Evolutionary conservation across 2,797 vertebrate genomes (phyloP), one percentile per base, ranked within the genome.

Genomic region (Gambelia wislizenii): DNA sequence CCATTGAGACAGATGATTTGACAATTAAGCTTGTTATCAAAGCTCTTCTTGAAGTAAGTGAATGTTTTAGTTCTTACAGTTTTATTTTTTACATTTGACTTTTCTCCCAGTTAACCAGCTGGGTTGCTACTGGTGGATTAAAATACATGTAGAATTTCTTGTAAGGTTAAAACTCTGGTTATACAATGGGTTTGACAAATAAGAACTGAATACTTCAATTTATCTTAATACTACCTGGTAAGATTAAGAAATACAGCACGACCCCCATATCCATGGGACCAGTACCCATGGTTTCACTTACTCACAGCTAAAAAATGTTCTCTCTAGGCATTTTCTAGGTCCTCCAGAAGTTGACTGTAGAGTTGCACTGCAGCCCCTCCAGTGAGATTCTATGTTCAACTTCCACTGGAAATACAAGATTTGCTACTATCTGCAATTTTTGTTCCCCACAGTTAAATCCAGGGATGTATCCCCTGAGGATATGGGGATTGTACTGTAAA

Each of bases 21-120:
- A 97, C 97, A 44, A 97, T 98, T 74, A 98, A 98, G 92, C 96
- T 98, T 59, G 97, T 97, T 16, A 98, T 98, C 95, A 97, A 97
- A 94, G 98, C 98, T 27, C 97, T 98, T 18, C 96, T 98, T 0
- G 98, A 98, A 95, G 98, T 98, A 79, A 94, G 96, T 54, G n/a
- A 13, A 67, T 27, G 56, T 4, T 25, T 27, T 6, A 6, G 18
- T 47, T 25, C n/a, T 67, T 67, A 67, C 74, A 47, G 3, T 30
- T 18, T 52, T 70, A n/a, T 33, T 70, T n/a, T 36, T 56, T 80
- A 47, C 61, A 42, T 44, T 61, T 59, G 52, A 59, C 4, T 27
- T 7, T 74, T 59, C 70, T 82, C 16, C 2, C 33, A 47, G 39
- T 44, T 64, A 77, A 27, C 67, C 59, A 44, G n/a, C 25, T 72